Percentiles rank a stretch among this genome's conserved stretches.
Evolutionary conservation across 2,797 vertebrate species (phyloP).

Genomic region (Perdix hodgsoniae): DNA sequence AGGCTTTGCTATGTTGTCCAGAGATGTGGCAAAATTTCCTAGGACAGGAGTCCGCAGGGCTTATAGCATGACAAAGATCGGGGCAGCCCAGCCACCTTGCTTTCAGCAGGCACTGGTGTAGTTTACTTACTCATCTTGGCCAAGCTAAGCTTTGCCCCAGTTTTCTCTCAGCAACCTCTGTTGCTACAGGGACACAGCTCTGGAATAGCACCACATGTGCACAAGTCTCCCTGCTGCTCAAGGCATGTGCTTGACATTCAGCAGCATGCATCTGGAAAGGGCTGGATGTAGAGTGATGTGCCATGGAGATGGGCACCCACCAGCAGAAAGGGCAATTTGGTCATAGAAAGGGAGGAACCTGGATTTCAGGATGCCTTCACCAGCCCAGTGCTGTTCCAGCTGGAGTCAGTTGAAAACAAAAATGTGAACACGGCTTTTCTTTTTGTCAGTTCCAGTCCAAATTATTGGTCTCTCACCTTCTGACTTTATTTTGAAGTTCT

Average conservation of each 20-base stretch:
- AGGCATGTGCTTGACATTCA: not conserved
- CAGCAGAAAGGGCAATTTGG: not conserved
- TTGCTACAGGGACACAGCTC: not conserved
- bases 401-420: not conserved
- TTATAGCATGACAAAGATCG: not conserved
- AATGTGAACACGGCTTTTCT: not conserved
- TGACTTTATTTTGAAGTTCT: not conserved
- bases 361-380: not conserved
- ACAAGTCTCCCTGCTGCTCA: not conserved
- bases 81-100: not conserved
- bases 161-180: not conserved
- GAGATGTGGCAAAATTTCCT: not conserved
- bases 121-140: not conserved
- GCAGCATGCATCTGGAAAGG: rapidly evolving
- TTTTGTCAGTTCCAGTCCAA: not conserved
- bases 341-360: not conserved
- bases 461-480: slow-evolving; percentile 35
- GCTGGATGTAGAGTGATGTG: not conserved
- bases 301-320: not conserved
- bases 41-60: not conserved
- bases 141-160: not conserved
- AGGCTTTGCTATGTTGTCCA: not conserved
- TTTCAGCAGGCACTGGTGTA: rapidly evolving
- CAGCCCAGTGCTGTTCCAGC: not conserved
- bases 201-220: rapidly evolving